Conservation (phyloP, 2,113 vertebrate species). For the Ptyas mucosa region DNA sequence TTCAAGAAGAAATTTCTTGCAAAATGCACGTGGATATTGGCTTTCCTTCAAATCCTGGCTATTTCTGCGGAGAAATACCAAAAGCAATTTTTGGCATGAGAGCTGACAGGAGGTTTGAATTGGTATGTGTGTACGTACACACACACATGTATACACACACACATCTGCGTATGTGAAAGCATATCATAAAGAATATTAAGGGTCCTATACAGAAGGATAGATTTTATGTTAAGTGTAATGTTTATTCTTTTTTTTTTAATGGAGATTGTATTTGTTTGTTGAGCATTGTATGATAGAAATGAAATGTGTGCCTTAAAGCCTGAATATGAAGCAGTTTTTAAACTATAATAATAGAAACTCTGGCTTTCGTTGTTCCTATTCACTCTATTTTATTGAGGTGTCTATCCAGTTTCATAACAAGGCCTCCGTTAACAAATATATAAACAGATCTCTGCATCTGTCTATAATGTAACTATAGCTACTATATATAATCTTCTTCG, state of each 20-base stretch:
- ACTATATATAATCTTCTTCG: not conserved
- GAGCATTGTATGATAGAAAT: not conserved
- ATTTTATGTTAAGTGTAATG: not conserved
- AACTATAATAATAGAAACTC: not conserved
- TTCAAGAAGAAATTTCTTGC: conserved; percentile 42
- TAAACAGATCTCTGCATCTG: not conserved
- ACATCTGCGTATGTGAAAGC: not conserved
- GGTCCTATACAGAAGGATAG: not conserved
- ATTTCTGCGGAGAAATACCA: conserved; percentile 19
- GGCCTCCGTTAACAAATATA: not conserved
- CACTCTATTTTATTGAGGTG: not conserved
- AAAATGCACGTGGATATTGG: not conserved
- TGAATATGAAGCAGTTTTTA: not conserved
- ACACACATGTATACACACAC: not conserved
- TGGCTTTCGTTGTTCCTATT: not conserved
- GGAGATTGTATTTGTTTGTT: not conserved
- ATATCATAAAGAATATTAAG: not conserved
- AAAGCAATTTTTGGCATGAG: conserved; percentile 55
- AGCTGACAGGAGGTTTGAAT: not conserved
- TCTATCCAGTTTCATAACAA: not conserved
- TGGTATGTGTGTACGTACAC: not conserved
- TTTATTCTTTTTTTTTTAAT: not conserved
- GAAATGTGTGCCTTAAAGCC: not conserved
- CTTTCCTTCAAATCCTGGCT: not conserved
- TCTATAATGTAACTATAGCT: not conserved